phyloP scores from a whole-genome alignment of 2,113 vertebrate genomes.

The Mola mola region DNA sequence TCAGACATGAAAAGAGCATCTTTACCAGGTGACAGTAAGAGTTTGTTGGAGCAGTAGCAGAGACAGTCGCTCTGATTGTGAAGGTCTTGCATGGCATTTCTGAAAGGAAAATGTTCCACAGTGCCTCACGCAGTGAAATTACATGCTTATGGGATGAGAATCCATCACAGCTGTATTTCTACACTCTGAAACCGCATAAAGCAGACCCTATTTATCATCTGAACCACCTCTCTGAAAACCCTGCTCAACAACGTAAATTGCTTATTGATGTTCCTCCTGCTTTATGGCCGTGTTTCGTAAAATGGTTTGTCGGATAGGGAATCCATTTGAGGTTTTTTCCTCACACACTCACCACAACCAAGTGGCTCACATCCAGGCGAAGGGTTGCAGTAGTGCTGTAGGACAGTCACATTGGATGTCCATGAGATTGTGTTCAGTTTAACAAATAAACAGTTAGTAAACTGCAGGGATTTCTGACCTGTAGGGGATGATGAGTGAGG shows the following conservation, averaged over 20 bases:
- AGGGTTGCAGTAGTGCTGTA: not conserved
- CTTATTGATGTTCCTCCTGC: constrained; percentile 36
- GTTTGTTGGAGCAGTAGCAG: not conserved
- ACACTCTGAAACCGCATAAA: not conserved
- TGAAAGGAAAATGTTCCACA: not conserved
- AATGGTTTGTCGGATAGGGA: constrained; percentile 24
- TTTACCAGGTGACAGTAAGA: not conserved
- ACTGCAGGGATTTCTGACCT: too few relatives aligned
- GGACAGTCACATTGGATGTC: too few relatives aligned
- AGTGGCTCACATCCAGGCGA: constrained; percentile 33
- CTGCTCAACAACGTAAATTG: constrained; percentile 31
- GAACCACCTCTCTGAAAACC: constrained; percentile 25
- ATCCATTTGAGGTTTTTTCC: constrained; percentile 29
- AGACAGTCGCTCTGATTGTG: not conserved
- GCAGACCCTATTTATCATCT: constrained; percentile 16
- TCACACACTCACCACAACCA: constrained; percentile 3
- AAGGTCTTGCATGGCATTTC: not conserved
- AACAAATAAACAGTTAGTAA: too few relatives aligned
- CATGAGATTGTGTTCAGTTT: too few relatives aligned
- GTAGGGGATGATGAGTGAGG: too few relatives aligned
- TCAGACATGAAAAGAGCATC: not conserved
- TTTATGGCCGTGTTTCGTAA: constrained; percentile 22
- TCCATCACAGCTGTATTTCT: constrained; percentile 1
- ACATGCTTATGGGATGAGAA: not conserved
- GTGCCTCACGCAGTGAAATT: not conserved